Base-by-base conservation (phyloP, 1,140 invertebrate genomes). In the Dreissena rostriformis region DNA sequence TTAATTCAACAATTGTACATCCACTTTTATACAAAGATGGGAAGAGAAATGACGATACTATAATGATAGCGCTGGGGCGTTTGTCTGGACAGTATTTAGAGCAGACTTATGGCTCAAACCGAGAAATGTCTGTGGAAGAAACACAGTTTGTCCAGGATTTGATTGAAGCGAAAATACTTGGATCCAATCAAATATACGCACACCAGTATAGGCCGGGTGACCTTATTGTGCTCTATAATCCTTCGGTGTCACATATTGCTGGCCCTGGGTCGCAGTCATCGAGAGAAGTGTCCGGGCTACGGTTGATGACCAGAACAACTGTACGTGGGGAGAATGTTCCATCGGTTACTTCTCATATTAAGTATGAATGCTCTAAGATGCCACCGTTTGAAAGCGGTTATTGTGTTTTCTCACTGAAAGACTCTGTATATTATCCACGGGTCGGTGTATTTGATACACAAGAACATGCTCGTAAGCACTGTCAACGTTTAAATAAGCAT, bases 331-430 rank as follows among this genome's bases (percentile, higher is more conserved):
- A 78, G 26, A 29, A 52, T 11, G 51, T 7, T 22, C 85, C 79
- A 24, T 72, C 57, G 49, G 82, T 82, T 72, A 19, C 28, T 17
- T 55, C 75, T 29, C 72, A 70, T 29, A 74, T 86, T 26, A 19
- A 86, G 15, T 86, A 86, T 63, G 75, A 74, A 67, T 82, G 79
- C 24, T 51, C 24, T 49, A 65, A 53, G 14, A 63, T 86, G 55
- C 24, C 79, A 14, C 85, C 85, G 1, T 82, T 78, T 63, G 52
- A 66, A 24, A 63, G 65, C 7, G 80, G 75, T 12, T 86, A 86
- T 78, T 86, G 85, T 29, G 55, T 79, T 10, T 86, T 86, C 82
- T 86, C 85, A 4, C 57, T 86, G 6, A 86, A 82, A 66, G 78
- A 49, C 28, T 86, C 85, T 57, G 74, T 86, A n/a, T 86, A 67